A percentile compares a stretch with the other conserved stretches of the same genome.
Evolutionary conservation across 2,113 vertebrate genomes (phyloP).

Genomic region (Ameiurus melas): DNA sequence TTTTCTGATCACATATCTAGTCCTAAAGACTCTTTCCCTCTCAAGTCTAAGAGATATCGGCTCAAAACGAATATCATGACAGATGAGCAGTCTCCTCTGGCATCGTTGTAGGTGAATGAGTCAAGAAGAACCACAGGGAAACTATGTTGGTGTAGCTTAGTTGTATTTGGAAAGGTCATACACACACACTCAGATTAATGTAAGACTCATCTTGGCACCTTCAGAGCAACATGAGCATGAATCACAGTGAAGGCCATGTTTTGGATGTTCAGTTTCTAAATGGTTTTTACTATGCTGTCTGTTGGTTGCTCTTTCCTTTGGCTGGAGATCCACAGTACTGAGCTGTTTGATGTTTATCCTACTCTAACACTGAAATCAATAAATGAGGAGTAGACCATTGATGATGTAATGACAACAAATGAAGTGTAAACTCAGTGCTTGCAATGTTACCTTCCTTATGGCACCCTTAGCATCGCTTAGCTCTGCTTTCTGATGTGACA

Average conservation of each 20-base stretch:
- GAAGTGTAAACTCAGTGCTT: neutral
- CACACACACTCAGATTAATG: conserved; percentile 7
- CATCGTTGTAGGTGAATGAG: neutral
- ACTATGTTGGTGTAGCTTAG: conserved; percentile 3
- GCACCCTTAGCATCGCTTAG: neutral
- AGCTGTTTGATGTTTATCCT: neutral
- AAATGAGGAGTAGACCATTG: neutral
- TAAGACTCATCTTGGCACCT: neutral
- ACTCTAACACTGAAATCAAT: neutral
- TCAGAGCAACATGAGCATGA: neutral
- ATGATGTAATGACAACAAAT: neutral
- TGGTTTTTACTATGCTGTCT: neutral
- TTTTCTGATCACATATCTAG: neutral
- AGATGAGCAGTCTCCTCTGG: conserved; percentile 23
- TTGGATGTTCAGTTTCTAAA: neutral
- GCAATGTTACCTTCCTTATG: neutral
- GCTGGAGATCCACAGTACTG: neutral
- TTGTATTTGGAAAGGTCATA: conserved; percentile 23
- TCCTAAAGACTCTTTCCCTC: neutral
- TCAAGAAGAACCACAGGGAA: conserved; percentile 26
- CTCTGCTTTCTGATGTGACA: neutral
- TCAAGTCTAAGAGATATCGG: neutral
- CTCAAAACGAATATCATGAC: neutral
- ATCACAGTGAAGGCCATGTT: conserved; percentile 5
- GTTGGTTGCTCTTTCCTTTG: neutral